phyloP scores from a whole-genome alignment of 1,140 invertebrate species.

The Calliphora vicina region DNA sequence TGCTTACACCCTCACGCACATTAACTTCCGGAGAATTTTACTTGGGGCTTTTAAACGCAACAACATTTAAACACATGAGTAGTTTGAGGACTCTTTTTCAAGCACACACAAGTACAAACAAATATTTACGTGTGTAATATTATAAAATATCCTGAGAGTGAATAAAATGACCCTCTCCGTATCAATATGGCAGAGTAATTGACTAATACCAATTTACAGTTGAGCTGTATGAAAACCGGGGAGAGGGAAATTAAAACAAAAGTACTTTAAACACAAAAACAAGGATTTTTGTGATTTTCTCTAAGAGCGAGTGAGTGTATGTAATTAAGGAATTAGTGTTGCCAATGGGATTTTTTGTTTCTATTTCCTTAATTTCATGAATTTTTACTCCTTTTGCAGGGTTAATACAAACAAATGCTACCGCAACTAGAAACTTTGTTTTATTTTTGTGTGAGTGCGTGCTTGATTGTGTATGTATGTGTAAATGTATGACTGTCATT shows the following conservation, averaged over 20 bases:
- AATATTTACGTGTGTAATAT: no score
- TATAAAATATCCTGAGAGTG: no score
- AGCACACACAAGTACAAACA: no score
- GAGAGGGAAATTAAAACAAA: background rate
- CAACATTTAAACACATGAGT: no score
- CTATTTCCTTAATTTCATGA: background rate
- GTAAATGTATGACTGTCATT: conserved; percentile 12
- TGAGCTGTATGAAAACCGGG: background rate
- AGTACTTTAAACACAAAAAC: background rate
- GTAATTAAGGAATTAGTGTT: conserved; percentile 33
- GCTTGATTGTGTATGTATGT: background rate
- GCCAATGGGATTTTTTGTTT: conserved; percentile 19
- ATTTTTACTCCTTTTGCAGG: background rate
- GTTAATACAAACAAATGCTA: background rate
- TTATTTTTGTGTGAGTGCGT: background rate
- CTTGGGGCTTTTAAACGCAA: no score
- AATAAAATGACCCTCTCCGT: no score
- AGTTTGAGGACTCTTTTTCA: no score
- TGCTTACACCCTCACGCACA: no score
- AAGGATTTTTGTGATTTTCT: background rate
- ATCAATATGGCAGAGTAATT: no score
- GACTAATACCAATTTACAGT: no score
- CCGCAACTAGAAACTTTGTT: background rate
- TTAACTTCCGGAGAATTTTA: no score
- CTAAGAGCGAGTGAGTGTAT: background rate